Percentiles rank a stretch among this genome's conserved stretches.
Evolutionary conservation across 2,113 vertebrate species (phyloP).

Genomic region (Stegostoma tigrinum): DNA sequence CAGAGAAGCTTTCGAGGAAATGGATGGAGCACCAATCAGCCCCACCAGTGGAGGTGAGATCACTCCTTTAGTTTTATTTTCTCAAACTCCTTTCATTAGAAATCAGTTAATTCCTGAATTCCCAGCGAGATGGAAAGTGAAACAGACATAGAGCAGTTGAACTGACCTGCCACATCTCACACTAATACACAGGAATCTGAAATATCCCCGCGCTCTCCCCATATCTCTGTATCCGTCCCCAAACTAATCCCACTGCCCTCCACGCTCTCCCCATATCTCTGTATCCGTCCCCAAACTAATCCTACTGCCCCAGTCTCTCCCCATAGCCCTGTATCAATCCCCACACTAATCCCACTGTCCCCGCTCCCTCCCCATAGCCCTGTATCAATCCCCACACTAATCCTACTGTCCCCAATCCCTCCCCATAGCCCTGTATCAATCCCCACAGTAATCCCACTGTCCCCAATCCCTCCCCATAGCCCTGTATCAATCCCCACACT

Average conservation of each 20-base stretch:
- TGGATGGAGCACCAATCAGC: conserved; percentile 67
- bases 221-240: neutral
- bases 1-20: conserved; percentile 91
- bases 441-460: neutral
- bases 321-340: neutral
- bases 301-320: neutral
- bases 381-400: neutral
- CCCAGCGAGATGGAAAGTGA: conserved; percentile 52
- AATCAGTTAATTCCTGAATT: conserved; percentile 60
- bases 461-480: neutral
- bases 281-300: neutral
- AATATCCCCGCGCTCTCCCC: neutral
- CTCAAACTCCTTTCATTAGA: conserved; percentile 70
- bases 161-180: neutral
- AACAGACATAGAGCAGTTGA: neutral
- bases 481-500: neutral
- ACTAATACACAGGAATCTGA: neutral
- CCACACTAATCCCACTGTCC: neutral
- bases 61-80: conserved; percentile 63
- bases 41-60: conserved; percentile 81
- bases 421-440: neutral
- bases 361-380: neutral
- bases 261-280: neutral
- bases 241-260: neutral
- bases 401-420: neutral